Conservation (phyloP, 2,888 invertebrate species). For the Tanytarsus gracilentus region DNA sequence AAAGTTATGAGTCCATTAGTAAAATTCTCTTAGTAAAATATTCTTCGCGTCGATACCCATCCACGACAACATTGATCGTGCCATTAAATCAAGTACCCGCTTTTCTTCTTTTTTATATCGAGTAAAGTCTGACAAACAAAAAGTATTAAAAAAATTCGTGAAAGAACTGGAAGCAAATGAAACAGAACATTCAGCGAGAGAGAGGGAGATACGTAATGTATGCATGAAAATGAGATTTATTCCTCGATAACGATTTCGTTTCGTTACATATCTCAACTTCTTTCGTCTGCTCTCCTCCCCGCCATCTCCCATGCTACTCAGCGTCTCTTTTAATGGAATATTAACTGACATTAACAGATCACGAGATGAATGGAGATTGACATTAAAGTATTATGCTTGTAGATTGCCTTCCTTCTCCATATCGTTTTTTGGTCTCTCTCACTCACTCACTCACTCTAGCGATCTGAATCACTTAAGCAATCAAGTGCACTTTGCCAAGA, state of each 20-base stretch:
- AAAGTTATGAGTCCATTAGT: too few relatives aligned
- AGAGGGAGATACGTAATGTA: too few relatives aligned
- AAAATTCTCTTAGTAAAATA: too few relatives aligned
- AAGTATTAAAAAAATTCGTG: not conserved
- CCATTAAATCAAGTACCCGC: not conserved
- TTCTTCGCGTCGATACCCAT: too few relatives aligned
- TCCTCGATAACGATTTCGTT: constrained; percentile 21
- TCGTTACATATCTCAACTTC: constrained; percentile 7
- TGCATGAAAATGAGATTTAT: constrained; percentile 23
- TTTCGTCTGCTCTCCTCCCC: constrained; percentile 1
- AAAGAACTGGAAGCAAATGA: constrained; percentile 28
- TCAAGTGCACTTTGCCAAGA: constrained; percentile 21
- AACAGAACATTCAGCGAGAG: constrained; percentile 25
- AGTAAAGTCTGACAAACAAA: not conserved
- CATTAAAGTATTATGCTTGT: constrained; percentile 27
- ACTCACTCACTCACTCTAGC: not conserved
- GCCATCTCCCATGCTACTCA: not conserved
- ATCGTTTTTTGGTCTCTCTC: constrained; percentile 2
- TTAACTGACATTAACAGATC: constrained; percentile 29
- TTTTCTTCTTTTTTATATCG: not conserved
- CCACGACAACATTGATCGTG: not conserved
- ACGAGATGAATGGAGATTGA: constrained; percentile 29
- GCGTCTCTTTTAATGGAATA: constrained; percentile 23
- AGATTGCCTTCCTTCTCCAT: constrained; percentile 8
- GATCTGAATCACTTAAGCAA: constrained; percentile 21